A percentile compares a stretch with the other conserved stretches of the same genome.
Conservation (phyloP, 1,140 invertebrate genomes). For the Habropoda laboriosa region DNA sequence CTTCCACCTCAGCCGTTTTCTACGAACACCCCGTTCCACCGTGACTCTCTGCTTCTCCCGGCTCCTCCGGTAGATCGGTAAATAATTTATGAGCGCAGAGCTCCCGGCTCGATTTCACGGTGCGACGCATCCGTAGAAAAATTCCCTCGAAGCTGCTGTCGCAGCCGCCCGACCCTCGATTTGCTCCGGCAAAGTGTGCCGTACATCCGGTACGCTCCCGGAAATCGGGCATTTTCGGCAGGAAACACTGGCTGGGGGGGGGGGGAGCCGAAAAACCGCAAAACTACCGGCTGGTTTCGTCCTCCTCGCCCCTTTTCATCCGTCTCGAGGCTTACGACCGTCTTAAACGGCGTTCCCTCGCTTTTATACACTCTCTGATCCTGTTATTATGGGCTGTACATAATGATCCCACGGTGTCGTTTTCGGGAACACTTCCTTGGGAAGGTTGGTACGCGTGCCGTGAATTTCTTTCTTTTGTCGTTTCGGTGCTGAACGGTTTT, state of each 20-base stretch:
- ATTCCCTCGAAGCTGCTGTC: conserved; percentile 53
- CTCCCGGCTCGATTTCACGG: conserved; percentile 65
- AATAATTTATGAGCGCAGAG: conserved; percentile 73
- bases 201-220: conserved; percentile 5
- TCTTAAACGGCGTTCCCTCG: background rate
- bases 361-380: background rate
- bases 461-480: background rate
- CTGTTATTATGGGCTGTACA: background rate
- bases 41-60: background rate
- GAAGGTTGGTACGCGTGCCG: background rate
- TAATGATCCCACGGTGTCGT: background rate
- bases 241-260: background rate
- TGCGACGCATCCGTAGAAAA: conserved; percentile 64
- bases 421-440: background rate
- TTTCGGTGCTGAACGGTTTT: background rate
- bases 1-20: background rate
- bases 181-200: conserved; percentile 40
- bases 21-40: background rate
- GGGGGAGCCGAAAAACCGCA: background rate
- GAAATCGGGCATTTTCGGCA: conserved; percentile 42
- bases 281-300: background rate
- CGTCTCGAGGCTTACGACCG: background rate
- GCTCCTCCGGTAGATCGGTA: conserved; percentile 46
- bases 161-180: conserved; percentile 18
- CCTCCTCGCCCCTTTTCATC: background rate